Base-by-base conservation (phyloP, 2,888 invertebrate genomes). In the Ypsolopha scabrella region DNA sequence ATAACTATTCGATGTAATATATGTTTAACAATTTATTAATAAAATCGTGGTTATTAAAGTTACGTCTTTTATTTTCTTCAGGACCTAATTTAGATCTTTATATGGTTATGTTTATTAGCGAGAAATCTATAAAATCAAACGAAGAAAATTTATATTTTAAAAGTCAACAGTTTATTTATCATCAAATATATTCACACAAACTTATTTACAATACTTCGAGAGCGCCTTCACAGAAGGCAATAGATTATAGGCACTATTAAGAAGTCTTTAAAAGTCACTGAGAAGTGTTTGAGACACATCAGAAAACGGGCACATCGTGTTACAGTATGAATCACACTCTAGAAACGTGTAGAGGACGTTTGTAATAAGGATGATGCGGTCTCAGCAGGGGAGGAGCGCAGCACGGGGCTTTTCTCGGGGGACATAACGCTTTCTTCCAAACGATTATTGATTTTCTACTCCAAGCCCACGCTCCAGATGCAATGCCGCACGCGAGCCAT, bases 381-480 rank as follows among this genome's bases (percentile, higher is more conserved):
- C 78, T 62, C 41, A 81, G 69, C 35, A 83, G 63, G 8, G 83
- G 83, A 8, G 83, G 83, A 7, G 80, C 66, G 55, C 71, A 70
- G 57, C 75, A 72, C 8, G 72, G 71, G 35, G 82, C 62, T 66
- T 80, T 72, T 55, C 86, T 69, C 62, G 89, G 74, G 53, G 88
- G 69, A 70, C 89, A 68, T 62, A 88, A 53, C 65, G 86, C 80
- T 52, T 69, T 67, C 4, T 87, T 80, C 90, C 92, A 92, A 13
- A 89, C 88, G 1, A 79, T 68, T 37, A 88, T 81, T 0, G 90
- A 89, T 65, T 90, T 90, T 2, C 85, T 54, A 72, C 6, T 89
- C 90, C 91, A 91, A 37, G 91, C 88, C 91, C 91, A 91, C 80
- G 91, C 90, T 0, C 90, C 90, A 13, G 89, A 90, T 36, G 91